Percentiles rank a stretch among this genome's conserved stretches.
These are phyloP conservation scores for Tetropium fuscum DNA, from an alignment of 2,888 invertebrate species.

Conservation along the genomic window DNA sequence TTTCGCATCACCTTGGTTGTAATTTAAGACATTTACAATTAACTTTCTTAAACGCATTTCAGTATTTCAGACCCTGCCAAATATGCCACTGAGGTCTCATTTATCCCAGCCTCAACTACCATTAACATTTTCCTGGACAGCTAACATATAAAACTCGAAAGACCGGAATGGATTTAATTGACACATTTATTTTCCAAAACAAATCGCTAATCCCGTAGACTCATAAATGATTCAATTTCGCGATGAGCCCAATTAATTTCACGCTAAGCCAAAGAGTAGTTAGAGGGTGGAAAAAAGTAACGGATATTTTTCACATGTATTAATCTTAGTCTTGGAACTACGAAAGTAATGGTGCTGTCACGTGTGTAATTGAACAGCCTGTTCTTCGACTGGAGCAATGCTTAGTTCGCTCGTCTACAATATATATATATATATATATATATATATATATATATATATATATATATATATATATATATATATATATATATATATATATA, in stretches of 20 bases:
- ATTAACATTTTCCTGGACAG: not conserved
- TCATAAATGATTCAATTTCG: slow-evolving; percentile 5
- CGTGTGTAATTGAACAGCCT: slow-evolving; percentile 2
- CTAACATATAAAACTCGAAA: not conserved
- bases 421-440: no score
- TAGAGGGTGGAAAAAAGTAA: not conserved
- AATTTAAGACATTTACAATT: no score
- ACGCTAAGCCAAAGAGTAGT: not conserved
- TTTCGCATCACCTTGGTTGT: no score
- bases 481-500: no score
- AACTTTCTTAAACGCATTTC: no score
- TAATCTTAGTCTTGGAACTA: slow-evolving; percentile 1
- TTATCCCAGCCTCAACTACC: no score
- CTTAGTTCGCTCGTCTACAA: not conserved
- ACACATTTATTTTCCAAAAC: not conserved
- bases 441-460: no score
- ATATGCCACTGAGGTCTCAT: no score
- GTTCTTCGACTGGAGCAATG: not conserved
- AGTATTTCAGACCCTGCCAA: no score
- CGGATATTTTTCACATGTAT: slow-evolving; percentile 2
- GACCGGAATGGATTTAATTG: not conserved
- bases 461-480: no score
- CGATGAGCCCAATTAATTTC: slow-evolving; percentile 2
- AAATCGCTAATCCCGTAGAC: not conserved
- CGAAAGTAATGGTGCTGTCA: slow-evolving; percentile 2